Percentiles rank a stretch among this genome's conserved stretches.
Conservation (phyloP, 2,888 invertebrate species). For the Micropterix aruncella region DNA sequence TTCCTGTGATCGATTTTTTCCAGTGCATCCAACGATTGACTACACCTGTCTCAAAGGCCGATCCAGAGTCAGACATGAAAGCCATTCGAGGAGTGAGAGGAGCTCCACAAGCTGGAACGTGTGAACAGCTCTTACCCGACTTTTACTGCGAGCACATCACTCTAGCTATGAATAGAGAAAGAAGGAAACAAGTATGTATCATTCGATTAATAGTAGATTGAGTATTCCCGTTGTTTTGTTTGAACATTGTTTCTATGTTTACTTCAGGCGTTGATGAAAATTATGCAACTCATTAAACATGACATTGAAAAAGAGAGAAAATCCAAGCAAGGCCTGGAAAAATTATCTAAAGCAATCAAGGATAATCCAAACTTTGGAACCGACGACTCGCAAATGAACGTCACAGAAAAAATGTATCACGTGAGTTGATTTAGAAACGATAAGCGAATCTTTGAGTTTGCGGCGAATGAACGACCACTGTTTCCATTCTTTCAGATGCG, state of each 20-base stretch:
- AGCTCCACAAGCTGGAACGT: conserved; percentile 44
- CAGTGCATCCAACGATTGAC: conserved; percentile 58
- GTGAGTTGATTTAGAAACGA: conserved; percentile 35
- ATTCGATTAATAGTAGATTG: too few relatives aligned
- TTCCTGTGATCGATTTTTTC: conserved; percentile 12
- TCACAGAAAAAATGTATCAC: conserved; percentile 83
- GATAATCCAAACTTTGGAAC: conserved; percentile 76
- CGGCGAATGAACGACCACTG: background rate
- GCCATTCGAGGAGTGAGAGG: conserved; percentile 53
- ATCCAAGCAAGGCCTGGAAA: conserved; percentile 80
- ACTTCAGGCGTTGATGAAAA: conserved; percentile 61
- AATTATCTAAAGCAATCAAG: conserved; percentile 74
- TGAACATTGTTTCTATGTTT: too few relatives aligned
- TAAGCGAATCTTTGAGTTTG: conserved; percentile 1
- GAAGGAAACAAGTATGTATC: conserved; percentile 58
- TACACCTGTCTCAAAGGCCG: conserved; percentile 56
- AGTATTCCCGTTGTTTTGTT: too few relatives aligned
- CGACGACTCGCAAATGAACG: conserved; percentile 82
- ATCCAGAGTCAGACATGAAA: conserved; percentile 51
- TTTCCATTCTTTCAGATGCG: conserved; percentile 53
- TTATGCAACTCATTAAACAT: conserved; percentile 71
- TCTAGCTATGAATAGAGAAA: conserved; percentile 81
- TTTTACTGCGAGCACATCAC: conserved; percentile 93
- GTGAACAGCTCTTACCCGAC: conserved; percentile 81
- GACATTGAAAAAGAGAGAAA: conserved; percentile 83